Conservation (phyloP, 2,113 vertebrate genomes). For the Sarotherodon lohbergeri region DNA sequence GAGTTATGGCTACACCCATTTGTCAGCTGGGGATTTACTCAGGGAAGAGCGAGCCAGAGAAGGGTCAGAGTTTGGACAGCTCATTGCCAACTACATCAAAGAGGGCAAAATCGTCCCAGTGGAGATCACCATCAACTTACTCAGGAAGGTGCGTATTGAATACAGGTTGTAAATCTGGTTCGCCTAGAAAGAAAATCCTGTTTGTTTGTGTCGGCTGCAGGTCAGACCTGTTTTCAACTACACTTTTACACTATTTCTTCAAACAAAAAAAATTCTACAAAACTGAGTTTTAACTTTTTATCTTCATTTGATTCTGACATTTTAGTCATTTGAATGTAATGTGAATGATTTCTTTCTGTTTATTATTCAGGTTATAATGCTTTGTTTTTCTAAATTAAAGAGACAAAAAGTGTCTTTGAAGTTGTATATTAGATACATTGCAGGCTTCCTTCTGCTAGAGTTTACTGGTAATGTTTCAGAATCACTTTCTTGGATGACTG, state of each 20-base stretch:
- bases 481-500: background rate
- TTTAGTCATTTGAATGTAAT: background rate
- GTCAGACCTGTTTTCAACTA: background rate
- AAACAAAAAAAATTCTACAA: background rate
- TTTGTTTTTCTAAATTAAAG: background rate
- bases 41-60: slow-evolving; percentile 85
- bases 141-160: slow-evolving; percentile 81
- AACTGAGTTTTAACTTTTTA: background rate
- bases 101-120: slow-evolving; percentile 95
- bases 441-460: background rate
- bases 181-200: background rate
- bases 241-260: background rate
- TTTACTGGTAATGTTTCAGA: background rate
- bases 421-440: background rate
- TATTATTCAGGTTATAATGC: background rate
- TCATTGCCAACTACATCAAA: slow-evolving; percentile 89
- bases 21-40: slow-evolving; percentile 94
- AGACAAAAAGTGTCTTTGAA: background rate
- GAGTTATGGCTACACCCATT: slow-evolving; percentile 90
- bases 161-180: background rate
- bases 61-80: slow-evolving; percentile 85
- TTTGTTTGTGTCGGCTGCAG: background rate
- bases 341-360: background rate
- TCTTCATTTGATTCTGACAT: background rate
- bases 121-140: slow-evolving; percentile 92